Percentiles rank a stretch among this genome's conserved stretches.
These are phyloP conservation scores for Leptopilina drosophilae DNA, from an alignment of 2,888 invertebrate genomes.

Conservation along the genomic window DNA sequence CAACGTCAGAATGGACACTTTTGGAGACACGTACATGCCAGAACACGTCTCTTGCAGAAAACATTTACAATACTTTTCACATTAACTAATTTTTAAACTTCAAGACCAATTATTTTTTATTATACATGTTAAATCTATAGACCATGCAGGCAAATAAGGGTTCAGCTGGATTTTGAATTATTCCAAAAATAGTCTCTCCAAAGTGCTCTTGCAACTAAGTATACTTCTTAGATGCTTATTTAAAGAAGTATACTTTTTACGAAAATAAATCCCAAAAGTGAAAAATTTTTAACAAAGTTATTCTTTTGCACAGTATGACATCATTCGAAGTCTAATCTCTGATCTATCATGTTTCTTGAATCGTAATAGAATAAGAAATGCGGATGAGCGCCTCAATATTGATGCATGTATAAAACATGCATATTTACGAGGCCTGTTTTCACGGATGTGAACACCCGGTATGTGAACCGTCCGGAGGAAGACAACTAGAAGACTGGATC, in stretches of 20 bases:
- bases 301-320: not conserved
- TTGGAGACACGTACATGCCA: not conserved
- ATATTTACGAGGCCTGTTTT: constrained; percentile 75
- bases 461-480: constrained; percentile 68
- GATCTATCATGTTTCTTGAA: constrained; percentile 16
- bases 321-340: not conserved
- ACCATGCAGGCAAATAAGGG: too few species aligned
- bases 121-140: too few species aligned
- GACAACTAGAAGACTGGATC: constrained; percentile 66
- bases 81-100: too few species aligned
- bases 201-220: too few species aligned
- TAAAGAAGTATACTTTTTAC: too few species aligned
- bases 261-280: too few species aligned
- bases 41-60: not conserved
- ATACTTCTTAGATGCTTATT: too few species aligned
- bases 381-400: constrained; percentile 62
- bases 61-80: not conserved
- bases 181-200: too few species aligned
- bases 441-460: constrained; percentile 76
- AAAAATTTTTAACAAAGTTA: not conserved
- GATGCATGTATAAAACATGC: constrained; percentile 71
- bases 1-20: not conserved
- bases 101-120: too few species aligned
- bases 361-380: constrained; percentile 27
- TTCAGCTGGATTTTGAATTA: too few species aligned